Conservation (phyloP, 2,888 invertebrate genomes). For the Crioceris asparagi region DNA sequence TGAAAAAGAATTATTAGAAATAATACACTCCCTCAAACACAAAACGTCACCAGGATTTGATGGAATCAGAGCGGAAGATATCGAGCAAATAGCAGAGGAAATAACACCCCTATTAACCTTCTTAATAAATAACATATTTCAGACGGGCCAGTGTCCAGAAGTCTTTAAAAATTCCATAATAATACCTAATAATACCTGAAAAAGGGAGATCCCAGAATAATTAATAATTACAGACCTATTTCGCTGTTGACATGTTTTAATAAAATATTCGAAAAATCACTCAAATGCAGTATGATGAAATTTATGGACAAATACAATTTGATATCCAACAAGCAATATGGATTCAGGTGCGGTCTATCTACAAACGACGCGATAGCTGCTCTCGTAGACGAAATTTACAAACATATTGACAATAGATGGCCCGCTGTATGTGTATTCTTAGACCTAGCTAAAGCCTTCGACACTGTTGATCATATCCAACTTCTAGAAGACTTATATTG, state of each 20-base stretch:
- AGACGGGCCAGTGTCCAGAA: background rate
- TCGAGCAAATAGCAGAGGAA: constrained; percentile 1
- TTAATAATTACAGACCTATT: constrained; percentile 8
- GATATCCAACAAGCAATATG: constrained; percentile 6
- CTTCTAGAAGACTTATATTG: constrained; percentile 2
- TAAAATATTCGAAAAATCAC: constrained; percentile 6
- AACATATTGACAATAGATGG: background rate
- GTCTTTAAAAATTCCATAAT: constrained; percentile 3
- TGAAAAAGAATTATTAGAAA: constrained; percentile 18
- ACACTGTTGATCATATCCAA: constrained; percentile 2
- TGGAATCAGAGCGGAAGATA: constrained; percentile 1
- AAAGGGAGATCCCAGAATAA: constrained; percentile 2
- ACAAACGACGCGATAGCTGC: background rate
- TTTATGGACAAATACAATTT: constrained; percentile 5
- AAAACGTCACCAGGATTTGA: constrained; percentile 7
- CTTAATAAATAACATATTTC: constrained; percentile 3
- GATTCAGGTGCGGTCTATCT: constrained; percentile 1
- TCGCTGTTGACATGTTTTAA: constrained; percentile 4
- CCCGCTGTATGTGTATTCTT: constrained; percentile 2
- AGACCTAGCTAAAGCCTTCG: constrained; percentile 7
- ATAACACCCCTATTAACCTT: constrained; percentile 1
- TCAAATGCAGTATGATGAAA: constrained; percentile 4
- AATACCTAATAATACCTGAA: constrained; percentile 6
- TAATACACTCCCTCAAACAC: constrained; percentile 2
- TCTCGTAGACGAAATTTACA: background rate